Base-by-base conservation (phyloP, 2,888 invertebrate species). In the Drosophila demipolita region DNA sequence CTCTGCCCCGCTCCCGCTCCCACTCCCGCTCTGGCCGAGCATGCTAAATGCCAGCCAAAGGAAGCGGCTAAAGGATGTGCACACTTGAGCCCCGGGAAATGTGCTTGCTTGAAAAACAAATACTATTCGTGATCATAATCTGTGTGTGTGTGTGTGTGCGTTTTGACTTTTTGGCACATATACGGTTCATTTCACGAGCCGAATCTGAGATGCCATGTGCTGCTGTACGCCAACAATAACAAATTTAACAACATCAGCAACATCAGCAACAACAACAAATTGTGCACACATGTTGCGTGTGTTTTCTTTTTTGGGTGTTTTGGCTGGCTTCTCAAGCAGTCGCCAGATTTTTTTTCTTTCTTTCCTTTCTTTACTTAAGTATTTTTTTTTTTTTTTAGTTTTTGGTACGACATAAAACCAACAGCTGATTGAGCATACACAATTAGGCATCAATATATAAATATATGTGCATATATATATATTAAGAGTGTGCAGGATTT, bases 31-130 rank as follows among this genome's bases (percentile, higher is more conserved):
- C 6, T 17, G 8, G n/a, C 12, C 36, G 23, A 49, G 36, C 57
- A 42, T 48, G 60, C 60, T 48, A 63, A 66, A 49, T 67, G 73
- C 72, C 52, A 38, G 33, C 23, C 17, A 49, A 80, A 75, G 66
- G 80, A 80, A 79, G 69, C 80, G 54, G 36, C 58, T 29, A 78
- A 81, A 87, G 82, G 87, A 86, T 87, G 84, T 83, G 71, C 65
- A 58, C 69, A 86, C 87, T 82, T 82, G 81, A 84, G 78, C 35
- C 36, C 50, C 62, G 80, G 77, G 42, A 72, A 80, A 72, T 65
- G 74, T 49, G 73, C 59, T 50, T 67, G 59, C 74, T 63, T 68
- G 75, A 60, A 64, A 64, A 70, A 52, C 59, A 73, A 77, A 80
- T 57, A 11, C 12, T 7, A 76, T 63, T 66, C 38, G 20, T 50